Evolutionary conservation across 2,888 invertebrate genomes (phyloP), one percentile per base, ranked within the genome.

Genomic region (Trachelus tabidus): DNA sequence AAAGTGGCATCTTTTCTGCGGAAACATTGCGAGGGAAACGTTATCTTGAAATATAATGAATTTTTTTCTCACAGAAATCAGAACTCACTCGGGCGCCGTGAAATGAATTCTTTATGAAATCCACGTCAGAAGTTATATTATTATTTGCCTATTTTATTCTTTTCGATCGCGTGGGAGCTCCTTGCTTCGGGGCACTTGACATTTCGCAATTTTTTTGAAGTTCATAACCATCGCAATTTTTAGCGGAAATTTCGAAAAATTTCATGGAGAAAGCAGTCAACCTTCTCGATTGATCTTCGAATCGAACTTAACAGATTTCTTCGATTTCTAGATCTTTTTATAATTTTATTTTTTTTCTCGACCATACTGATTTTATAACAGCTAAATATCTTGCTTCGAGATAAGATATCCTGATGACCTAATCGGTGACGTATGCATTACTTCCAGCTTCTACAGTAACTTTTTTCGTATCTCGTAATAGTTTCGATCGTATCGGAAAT

Each of bases 41-140:
- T 77, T 34, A 30, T 69, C 4, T n/a, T 12, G 71, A 34, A 73
- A 69, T 23, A 23, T 78, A 78, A 78, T 76, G 73, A 78, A 78
- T 78, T 56, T 76, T 40, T 34, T 78, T 78, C 78, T 56, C 78
- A 78, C 73, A 56, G 56, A 56, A 23, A 56, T 23, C 56, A 9
- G 23, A 56, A 1, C 23, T 23, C 56, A 2, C 56, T 56, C 9
- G 56, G 23, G 23, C 56, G 23, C 23, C 23, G 23, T 11, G 9
- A 9, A 23, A 9, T 9, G 56, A 56, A 56, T 56, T 56, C 56
- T 9, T 56, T 56, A 23, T 2, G 56, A 56, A 23, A 56, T 56
- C 23, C 56, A 56, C 9, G 56, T 23, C 4, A 40, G 15, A 9
- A 6, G 15, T 40, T 40, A 56, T 9, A 56, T 56, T 23, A 56